A percentile compares a stretch with the other conserved stretches of the same genome.
Conservation (phyloP, 2,797 vertebrate genomes). For the Parotocinclus haroldoi region DNA sequence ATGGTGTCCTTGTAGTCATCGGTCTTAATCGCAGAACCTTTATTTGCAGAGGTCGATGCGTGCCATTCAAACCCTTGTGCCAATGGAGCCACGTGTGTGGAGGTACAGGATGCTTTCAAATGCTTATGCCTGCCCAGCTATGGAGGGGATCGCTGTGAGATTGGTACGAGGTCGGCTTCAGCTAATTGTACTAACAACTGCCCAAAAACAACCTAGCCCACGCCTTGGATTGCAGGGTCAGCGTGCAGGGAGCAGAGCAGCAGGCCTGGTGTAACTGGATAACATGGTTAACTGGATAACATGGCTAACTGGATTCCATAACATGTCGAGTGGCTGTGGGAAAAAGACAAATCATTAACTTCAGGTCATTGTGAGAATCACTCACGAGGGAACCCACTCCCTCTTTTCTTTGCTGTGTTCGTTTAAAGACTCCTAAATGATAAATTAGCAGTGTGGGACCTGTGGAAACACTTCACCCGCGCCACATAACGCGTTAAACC, state of each 20-base stretch:
- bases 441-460: too few relatives aligned
- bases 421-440: too few relatives aligned
- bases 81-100: slow-evolving; percentile 97
- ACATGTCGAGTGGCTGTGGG: too few relatives aligned
- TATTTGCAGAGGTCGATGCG: slow-evolving; percentile 96
- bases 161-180: slow-evolving; percentile 92
- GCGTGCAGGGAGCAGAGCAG: too few relatives aligned
- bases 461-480: too few relatives aligned
- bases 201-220: slow-evolving; percentile 51
- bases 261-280: slow-evolving; percentile 12
- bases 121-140: slow-evolving; percentile 99
- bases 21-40: slow-evolving; percentile 83
- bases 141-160: slow-evolving; percentile 92
- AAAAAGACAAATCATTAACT: too few relatives aligned
- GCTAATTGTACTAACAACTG: slow-evolving; percentile 85
- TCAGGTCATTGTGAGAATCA: too few relatives aligned
- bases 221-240: slow-evolving; percentile 29
- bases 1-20: slow-evolving; percentile 59
- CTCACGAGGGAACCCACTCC: too few relatives aligned
- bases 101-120: slow-evolving; percentile 90
- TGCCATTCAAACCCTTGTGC: slow-evolving; percentile 93
- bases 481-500: too few relatives aligned
- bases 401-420: too few relatives aligned
- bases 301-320: too few relatives aligned
- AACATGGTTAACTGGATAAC: not conserved